Evolutionary conservation across 2,797 vertebrate species (phyloP).

Genomic region (Sebastes taczanowskii): DNA sequence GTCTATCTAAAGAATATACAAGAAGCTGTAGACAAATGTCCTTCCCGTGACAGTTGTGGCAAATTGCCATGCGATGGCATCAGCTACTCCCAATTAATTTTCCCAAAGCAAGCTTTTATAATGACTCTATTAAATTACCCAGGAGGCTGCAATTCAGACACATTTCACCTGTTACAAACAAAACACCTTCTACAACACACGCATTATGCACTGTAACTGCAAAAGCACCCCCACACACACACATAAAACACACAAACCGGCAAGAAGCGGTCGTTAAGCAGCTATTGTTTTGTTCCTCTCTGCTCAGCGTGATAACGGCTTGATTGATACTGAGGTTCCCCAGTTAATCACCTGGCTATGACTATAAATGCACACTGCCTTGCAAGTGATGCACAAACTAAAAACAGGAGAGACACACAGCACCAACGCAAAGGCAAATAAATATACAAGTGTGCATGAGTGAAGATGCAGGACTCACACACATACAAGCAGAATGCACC

Average conservation of each 20-base stretch:
- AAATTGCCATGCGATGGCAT: slow-evolving; percentile 2
- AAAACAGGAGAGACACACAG: background rate
- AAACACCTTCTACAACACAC: slow-evolving; percentile 10
- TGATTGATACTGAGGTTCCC: slow-evolving; percentile 69
- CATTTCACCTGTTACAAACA: slow-evolving; percentile 34
- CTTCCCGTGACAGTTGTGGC: slow-evolving; percentile 4
- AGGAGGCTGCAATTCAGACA: slow-evolving; percentile 26
- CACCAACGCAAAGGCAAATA: slow-evolving; percentile 23
- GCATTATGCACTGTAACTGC: slow-evolving; percentile 17
- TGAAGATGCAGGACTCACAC: slow-evolving; percentile 10
- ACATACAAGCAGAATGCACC: slow-evolving; percentile 31
- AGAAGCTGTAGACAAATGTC: background rate
- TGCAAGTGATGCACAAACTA: slow-evolving; percentile 47
- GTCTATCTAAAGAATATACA: background rate
- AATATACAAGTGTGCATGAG: slow-evolving; percentile 21
- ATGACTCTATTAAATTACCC: slow-evolving; percentile 41
- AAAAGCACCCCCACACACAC: slow-evolving; percentile 6
- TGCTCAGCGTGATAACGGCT: slow-evolving; percentile 71
- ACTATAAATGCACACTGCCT: slow-evolving; percentile 21
- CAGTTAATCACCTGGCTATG: slow-evolving; percentile 62
- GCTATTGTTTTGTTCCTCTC: slow-evolving; percentile 65
- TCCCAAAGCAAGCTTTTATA: slow-evolving; percentile 33
- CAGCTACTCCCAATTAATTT: slow-evolving; percentile 32
- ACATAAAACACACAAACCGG: slow-evolving; percentile 30
- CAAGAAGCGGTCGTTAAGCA: slow-evolving; percentile 59